Base-by-base conservation (phyloP, 1,140 invertebrate genomes). In the Atta texana region DNA sequence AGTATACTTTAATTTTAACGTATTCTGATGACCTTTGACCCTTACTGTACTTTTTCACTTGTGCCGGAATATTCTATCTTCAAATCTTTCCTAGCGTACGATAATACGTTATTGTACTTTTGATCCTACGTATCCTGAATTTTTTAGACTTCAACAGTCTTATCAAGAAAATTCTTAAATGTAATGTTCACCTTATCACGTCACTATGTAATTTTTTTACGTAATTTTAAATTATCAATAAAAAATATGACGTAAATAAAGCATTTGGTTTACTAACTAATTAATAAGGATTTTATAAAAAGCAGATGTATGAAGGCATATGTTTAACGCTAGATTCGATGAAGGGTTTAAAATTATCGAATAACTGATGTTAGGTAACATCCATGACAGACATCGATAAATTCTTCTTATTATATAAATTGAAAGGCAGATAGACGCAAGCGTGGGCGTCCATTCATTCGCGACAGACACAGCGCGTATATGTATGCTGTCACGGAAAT, bases 381-480 rank as follows among this genome's bases (percentile, higher is more conserved):
- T n/a, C 71, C 61, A 64, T 12, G 87, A 66, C 51, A 81, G 88
- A 89, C 61, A 55, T 74, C 69, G 88, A 89, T 87, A 87, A 87
- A 89, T 89, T 75, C 72, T 66, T 82, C 76, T 61, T 85, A 80
- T 89, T 89, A 86, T 76, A 89, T 53, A 88, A 89, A 89, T 89
- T 76, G 87, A 89, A 82, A 89, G 88, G 88, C 76, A 61, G 72
- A 87, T 72, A 72, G 51, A 71, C 21, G 21, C 72, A 31, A 61
- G 68, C 59, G 87, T 89, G 61, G 88, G 88, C 88, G 84, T 82
- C 80, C 88, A 89, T 89, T 89, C 88, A 87, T 88, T 76, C 63
- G 76, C 34, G 87, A 78, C 66, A 71, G 63, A 89, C 80, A 69
- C 68, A 66, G 49, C 68, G 34, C 16, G 21, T 68, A 66, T 88